Percentiles rank a stretch among this genome's conserved stretches.
Conservation (phyloP, 1,140 invertebrate genomes). For the Coenobita brevimanus region DNA sequence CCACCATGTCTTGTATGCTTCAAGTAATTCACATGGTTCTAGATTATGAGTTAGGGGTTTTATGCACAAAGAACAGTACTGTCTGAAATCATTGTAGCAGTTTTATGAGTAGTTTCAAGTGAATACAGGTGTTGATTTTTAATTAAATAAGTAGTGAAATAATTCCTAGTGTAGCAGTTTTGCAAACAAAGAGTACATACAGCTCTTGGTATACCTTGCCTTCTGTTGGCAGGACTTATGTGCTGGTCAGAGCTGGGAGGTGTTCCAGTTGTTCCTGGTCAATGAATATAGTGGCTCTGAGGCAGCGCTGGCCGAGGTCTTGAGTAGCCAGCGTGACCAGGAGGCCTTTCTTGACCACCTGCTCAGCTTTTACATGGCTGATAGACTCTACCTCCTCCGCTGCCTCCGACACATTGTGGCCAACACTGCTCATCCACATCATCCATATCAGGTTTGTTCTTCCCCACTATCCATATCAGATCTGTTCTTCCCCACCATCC, state of each 20-base stretch:
- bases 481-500: background rate
- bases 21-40: too few species aligned
- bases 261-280: conserved; percentile 46
- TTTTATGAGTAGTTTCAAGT: too few species aligned
- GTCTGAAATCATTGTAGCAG: too few species aligned
- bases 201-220: too few species aligned
- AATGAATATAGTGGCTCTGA: conserved; percentile 48
- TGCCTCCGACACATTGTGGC: conserved; percentile 57
- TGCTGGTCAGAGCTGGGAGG: conserved; percentile 43
- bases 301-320: conserved; percentile 21
- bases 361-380: conserved; percentile 41
- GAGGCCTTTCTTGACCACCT: conserved; percentile 34
- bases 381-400: conserved; percentile 51
- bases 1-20: too few species aligned
- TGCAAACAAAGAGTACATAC: too few species aligned
- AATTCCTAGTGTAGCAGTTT: too few species aligned
- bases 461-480: too few species aligned
- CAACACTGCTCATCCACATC: conserved; percentile 53
- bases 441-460: conserved; percentile 52
- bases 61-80: too few species aligned
- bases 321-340: conserved; percentile 52
- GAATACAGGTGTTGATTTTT: too few species aligned
- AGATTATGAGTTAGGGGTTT: too few species aligned
- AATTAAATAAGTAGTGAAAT: too few species aligned
- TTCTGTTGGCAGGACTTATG: conserved; percentile 21